Evolutionary conservation across 2,797 vertebrate genomes (phyloP).

Genomic region (Gadopsis marmoratus): DNA sequence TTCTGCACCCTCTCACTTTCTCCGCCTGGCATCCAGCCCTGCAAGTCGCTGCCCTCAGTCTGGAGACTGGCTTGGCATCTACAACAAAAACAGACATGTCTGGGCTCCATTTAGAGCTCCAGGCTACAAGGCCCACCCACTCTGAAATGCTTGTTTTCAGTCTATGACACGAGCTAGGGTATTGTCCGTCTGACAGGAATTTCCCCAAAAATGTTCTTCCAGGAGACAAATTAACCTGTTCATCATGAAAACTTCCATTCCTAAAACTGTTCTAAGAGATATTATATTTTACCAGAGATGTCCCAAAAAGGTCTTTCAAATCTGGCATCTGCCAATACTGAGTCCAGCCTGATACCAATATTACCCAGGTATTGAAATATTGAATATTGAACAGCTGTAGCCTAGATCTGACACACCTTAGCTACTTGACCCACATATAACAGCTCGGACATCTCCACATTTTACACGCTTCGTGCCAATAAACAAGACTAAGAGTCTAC

Average conservation of each 20-base stretch:
- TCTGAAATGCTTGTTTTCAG: conserved; percentile 45
- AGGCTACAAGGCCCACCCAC: conserved; percentile 53
- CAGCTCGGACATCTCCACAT: not conserved
- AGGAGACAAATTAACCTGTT: conserved; percentile 4
- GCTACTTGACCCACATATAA: no score
- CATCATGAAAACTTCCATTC: conserved; percentile 1
- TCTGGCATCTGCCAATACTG: no score
- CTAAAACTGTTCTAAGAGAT: not conserved
- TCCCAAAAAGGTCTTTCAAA: not conserved
- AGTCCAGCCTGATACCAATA: no score
- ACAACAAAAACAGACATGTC: conserved; percentile 59
- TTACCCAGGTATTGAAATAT: no score
- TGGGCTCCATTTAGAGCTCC: conserved; percentile 52
- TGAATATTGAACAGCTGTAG: not conserved
- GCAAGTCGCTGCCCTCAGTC: conserved; percentile 63
- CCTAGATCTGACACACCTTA: not conserved
- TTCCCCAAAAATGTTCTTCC: not conserved
- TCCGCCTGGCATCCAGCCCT: conserved; percentile 66
- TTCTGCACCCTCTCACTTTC: conserved; percentile 70
- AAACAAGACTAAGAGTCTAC: not conserved
- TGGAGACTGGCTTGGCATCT: conserved; percentile 56
- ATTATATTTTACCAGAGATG: not conserved
- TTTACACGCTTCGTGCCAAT: not conserved
- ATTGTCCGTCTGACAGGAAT: conserved; percentile 31
- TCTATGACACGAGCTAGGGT: not conserved